Percentiles rank a stretch among this genome's conserved stretches.
Evolutionary conservation across 2,797 vertebrate species (phyloP).

Genomic region (Champsocephalus esox): DNA sequence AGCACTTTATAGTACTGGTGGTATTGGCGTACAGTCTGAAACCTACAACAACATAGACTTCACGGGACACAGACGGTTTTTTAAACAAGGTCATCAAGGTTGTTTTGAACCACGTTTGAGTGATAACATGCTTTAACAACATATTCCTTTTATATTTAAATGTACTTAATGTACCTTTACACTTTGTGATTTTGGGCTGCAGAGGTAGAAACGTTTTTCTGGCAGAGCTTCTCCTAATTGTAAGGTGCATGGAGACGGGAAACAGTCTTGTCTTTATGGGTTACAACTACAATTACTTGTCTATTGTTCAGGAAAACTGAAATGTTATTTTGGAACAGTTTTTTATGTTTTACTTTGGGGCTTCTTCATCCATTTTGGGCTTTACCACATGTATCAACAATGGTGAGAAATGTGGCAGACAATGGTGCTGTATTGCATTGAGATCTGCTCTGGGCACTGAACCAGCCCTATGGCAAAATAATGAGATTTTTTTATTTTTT

Average conservation of each 20-base stretch:
- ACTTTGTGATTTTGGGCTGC: background rate
- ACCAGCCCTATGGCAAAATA: background rate
- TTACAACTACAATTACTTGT: background rate
- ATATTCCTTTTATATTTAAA: too few species aligned
- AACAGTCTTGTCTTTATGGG: too few species aligned
- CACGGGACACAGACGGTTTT: constrained; percentile 36
- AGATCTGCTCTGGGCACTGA: background rate
- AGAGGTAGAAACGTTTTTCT: background rate
- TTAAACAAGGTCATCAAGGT: constrained; percentile 40
- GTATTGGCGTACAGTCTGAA: constrained; percentile 51
- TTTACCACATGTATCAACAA: background rate
- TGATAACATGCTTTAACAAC: constrained; percentile 1
- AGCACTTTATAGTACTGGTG: constrained; percentile 64
- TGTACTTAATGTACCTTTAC: too few species aligned
- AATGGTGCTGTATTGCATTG: background rate
- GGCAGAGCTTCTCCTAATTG: background rate
- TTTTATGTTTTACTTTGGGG: background rate
- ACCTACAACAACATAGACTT: constrained; percentile 34
- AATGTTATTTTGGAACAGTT: background rate
- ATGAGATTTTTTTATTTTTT: background rate
- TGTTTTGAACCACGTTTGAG: constrained; percentile 10
- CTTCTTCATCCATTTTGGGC: too few species aligned
- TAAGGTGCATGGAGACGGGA: background rate
- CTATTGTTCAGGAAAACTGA: too few species aligned
- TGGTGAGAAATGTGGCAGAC: background rate